Conservation (phyloP, 53 echinoderm and acorn worm genomes). For the Zoroaster sp. region DNA sequence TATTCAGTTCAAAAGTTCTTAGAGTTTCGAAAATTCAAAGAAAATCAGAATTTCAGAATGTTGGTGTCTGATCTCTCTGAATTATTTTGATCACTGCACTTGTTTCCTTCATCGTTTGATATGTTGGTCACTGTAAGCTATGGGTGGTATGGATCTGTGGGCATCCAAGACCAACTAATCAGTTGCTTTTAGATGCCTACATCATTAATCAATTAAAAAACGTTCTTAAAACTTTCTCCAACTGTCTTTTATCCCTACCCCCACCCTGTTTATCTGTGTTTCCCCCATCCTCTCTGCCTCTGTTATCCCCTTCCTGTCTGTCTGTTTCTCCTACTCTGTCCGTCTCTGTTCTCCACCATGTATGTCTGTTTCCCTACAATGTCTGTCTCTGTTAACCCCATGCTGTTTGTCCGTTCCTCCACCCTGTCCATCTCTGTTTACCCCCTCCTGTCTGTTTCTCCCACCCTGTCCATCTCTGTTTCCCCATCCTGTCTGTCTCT, state of each 20-base stretch:
- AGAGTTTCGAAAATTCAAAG: not conserved
- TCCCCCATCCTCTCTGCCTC: not conserved
- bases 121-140: not conserved
- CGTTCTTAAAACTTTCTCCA: not conserved
- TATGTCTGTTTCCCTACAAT: not conserved
- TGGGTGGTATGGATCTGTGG: not conserved
- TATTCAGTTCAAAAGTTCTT: too few species aligned
- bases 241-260: not conserved
- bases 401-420: not conserved
- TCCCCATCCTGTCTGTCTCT: not conserved
- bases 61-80: not conserved
- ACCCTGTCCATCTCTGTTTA: not conserved
- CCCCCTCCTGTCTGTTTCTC: conserved; percentile 6
- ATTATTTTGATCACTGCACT: not conserved
- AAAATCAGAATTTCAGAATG: not conserved
- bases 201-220: not conserved
- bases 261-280: not conserved
- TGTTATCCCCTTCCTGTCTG: not conserved
- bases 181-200: not conserved
- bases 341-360: conserved; percentile 2
- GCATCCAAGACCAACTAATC: not conserved
- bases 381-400: not conserved
- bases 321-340: not conserved
- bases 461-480: not conserved
- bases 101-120: not conserved